phyloP scores from a whole-genome alignment of 2,113 vertebrate genomes.

The Psilopogon haemacephalus region DNA sequence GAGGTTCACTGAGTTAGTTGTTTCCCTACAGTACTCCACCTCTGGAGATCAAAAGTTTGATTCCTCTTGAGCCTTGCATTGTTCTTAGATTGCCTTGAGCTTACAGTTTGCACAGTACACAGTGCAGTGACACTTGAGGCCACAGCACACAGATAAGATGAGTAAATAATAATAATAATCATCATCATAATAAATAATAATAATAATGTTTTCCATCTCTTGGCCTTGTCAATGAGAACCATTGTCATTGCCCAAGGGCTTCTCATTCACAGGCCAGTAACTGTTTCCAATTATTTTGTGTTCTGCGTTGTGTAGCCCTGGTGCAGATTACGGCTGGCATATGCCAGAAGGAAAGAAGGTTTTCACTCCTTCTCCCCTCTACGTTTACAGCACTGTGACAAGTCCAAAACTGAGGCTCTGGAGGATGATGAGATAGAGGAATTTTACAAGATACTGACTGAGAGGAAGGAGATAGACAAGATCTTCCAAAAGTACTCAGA shows the following conservation, averaged over 20 bases:
- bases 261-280: slow-evolving; percentile 19
- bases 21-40: background rate
- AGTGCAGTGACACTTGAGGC: background rate
- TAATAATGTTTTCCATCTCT: background rate
- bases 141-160: background rate
- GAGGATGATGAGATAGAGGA: slow-evolving; percentile 90
- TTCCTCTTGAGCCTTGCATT: background rate
- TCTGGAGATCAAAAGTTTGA: background rate
- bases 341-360: slow-evolving; percentile 68
- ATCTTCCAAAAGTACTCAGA: slow-evolving; percentile 78
- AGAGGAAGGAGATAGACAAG: slow-evolving; percentile 84
- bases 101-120: background rate
- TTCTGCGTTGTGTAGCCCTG: slow-evolving; percentile 72
- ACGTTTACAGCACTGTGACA: slow-evolving; percentile 87
- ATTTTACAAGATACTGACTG: slow-evolving; percentile 90
- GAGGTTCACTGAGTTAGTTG: background rate
- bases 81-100: background rate
- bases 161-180: background rate
- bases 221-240: background rate
- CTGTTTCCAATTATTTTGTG: slow-evolving; percentile 62
- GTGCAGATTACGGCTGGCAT: slow-evolving; percentile 65
- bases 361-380: slow-evolving; percentile 71
- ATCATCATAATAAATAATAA: no score
- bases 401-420: slow-evolving; percentile 84
- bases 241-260: background rate